Percentiles rank a stretch among this genome's conserved stretches.
Conservation (phyloP, 2,797 vertebrate species). For the Sitta carolinensis region DNA sequence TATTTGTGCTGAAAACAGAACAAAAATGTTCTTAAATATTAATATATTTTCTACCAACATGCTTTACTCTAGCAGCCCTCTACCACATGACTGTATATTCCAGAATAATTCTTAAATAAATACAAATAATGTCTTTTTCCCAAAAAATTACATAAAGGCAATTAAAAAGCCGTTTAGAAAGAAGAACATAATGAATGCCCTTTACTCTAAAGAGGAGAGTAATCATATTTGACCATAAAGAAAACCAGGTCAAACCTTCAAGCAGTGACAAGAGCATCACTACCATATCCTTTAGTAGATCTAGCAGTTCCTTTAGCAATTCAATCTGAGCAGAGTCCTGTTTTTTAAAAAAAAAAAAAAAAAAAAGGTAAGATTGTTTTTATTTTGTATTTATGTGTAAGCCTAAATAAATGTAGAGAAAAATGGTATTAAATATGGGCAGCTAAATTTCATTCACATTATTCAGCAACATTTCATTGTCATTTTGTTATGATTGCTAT, state of each 20-base stretch:
- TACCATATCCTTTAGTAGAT: slow-evolving; percentile 98
- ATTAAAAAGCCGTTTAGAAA: background rate
- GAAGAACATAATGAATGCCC: background rate
- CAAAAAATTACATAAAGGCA: background rate
- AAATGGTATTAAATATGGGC: background rate
- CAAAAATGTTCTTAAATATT: background rate
- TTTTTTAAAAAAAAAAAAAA: slow-evolving; percentile 3
- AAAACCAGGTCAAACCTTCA: slow-evolving; percentile 85
- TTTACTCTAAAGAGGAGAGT: slow-evolving; percentile 30
- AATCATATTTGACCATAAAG: slow-evolving; percentile 49
- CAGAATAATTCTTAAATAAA: background rate
- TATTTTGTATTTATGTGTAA: background rate
- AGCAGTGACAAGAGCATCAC: slow-evolving; percentile 98
- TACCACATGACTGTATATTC: background rate
- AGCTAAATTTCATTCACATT: background rate
- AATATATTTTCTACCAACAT: background rate
- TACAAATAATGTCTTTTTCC: background rate
- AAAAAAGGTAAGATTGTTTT: background rate
- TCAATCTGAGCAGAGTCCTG: slow-evolving; percentile 99
- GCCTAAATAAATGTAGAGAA: background rate
- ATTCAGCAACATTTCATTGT: background rate
- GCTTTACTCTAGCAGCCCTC: background rate
- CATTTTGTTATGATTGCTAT: background rate
- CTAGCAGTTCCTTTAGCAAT: slow-evolving; percentile 94
- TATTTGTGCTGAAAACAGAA: background rate